Evolutionary conservation across 2,113 vertebrate species (phyloP).

Genomic region (Entosphenus tridentatus): DNA sequence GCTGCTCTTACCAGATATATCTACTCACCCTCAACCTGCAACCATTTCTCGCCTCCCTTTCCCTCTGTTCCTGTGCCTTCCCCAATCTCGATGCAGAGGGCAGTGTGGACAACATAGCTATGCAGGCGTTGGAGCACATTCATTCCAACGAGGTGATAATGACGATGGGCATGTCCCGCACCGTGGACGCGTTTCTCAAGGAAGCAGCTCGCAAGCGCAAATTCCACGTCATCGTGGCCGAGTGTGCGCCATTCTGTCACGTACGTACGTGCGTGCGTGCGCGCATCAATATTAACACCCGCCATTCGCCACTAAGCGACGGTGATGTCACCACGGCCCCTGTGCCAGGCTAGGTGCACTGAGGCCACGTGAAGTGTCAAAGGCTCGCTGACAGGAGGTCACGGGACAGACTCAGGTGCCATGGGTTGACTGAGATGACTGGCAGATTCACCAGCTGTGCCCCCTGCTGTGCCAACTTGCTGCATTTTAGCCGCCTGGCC

Average conservation of each 20-base stretch:
- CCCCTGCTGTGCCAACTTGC: no score
- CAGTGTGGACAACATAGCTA: slow-evolving; percentile 73
- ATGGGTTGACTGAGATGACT: no score
- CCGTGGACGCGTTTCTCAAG: slow-evolving; percentile 69
- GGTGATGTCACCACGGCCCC: no score
- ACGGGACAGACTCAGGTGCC: no score
- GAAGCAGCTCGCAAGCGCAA: slow-evolving; percentile 70
- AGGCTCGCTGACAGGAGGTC: no score
- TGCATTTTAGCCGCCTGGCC: no score
- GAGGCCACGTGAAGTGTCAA: no score
- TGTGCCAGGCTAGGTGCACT: no score
- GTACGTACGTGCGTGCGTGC: slow-evolving; percentile 18
- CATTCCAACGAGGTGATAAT: slow-evolving; percentile 98
- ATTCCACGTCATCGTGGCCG: slow-evolving; percentile 88
- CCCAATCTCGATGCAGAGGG: slow-evolving; percentile 36
- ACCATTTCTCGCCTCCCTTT: neutral
- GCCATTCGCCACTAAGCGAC: no score
- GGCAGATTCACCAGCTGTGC: no score
- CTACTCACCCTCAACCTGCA: neutral
- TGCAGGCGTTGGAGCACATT: slow-evolving; percentile 88
- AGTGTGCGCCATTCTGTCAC: slow-evolving; percentile 91
- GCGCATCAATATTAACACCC: no score
- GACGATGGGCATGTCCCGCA: slow-evolving; percentile 73
- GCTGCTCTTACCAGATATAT: no score
- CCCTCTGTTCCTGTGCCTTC: neutral